A percentile compares a stretch with the other conserved stretches of the same genome.
Conservation (phyloP, 2,888 invertebrate species). For the Aporophyla nigra region DNA sequence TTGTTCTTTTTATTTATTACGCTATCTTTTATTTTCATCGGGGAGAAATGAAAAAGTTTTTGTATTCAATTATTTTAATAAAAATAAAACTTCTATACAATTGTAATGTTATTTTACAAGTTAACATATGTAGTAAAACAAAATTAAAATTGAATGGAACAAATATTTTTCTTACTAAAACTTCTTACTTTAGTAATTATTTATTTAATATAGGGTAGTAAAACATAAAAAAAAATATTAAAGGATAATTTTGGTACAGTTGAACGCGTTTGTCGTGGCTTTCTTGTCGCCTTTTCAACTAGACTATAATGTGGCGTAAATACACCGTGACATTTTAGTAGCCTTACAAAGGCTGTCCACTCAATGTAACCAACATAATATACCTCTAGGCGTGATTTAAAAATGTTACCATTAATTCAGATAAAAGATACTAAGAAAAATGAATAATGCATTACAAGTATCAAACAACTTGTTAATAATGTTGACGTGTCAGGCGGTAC, state of each 20-base stretch:
- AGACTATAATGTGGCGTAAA: constrained; percentile 3
- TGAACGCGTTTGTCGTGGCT: neutral
- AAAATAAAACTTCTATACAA: neutral
- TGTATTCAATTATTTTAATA: constrained; percentile 13
- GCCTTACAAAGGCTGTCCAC: neutral
- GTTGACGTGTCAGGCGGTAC: too few relatives aligned
- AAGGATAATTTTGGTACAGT: neutral
- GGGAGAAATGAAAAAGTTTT: constrained; percentile 13
- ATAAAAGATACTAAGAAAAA: too few relatives aligned
- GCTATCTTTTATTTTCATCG: constrained; percentile 31
- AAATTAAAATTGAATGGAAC: too few relatives aligned
- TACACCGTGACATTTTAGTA: too few relatives aligned
- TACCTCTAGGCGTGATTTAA: too few relatives aligned
- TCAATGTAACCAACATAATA: too few relatives aligned
- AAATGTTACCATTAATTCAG: too few relatives aligned
- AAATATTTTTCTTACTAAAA: too few relatives aligned
- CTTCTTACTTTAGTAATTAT: neutral
- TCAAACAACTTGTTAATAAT: too few relatives aligned
- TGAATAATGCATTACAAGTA: too few relatives aligned
- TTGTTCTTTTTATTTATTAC: constrained; percentile 38
- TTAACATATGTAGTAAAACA: too few relatives aligned
- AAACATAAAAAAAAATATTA: neutral
- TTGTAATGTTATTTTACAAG: constrained; percentile 5
- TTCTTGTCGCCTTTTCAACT: neutral
- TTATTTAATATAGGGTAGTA: neutral